Evolutionary conservation across 2,888 invertebrate species (phyloP).

Genomic region (Stegophylla sp.): DNA sequence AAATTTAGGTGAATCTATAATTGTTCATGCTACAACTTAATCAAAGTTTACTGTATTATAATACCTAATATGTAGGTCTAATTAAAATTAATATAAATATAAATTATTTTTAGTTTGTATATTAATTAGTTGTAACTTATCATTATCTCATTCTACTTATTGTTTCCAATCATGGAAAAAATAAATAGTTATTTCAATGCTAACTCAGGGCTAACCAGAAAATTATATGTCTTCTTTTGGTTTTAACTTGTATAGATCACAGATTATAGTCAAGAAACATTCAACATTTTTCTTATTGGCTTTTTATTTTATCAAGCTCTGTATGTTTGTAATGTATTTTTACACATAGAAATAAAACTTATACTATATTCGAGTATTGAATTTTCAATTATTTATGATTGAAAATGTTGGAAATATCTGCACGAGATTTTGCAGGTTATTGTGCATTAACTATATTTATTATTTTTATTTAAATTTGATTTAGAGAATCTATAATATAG

Average conservation of each 20-base stretch:
- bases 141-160: constrained; percentile 1
- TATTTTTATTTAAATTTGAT: constrained; percentile 14
- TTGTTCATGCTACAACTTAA: too few species aligned
- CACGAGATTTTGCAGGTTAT: constrained; percentile 43
- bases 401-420: constrained; percentile 48
- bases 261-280: not conserved
- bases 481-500: too few species aligned
- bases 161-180: constrained; percentile 32
- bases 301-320: not conserved
- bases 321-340: not conserved
- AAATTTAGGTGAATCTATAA: too few species aligned
- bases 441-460: not conserved
- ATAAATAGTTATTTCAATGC: constrained; percentile 41
- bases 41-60: too few species aligned
- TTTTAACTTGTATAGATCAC: not conserved
- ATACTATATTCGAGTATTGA: not conserved
- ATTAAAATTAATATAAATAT: not conserved
- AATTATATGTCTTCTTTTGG: constrained; percentile 18
- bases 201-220: constrained; percentile 54
- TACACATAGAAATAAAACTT: not conserved
- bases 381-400: not conserved
- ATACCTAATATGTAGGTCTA: not conserved
- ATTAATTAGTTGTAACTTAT: constrained; percentile 16
- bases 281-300: not conserved
- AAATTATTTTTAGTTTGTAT: not conserved